Evolutionary conservation across 1,140 invertebrate species (phyloP).

Genomic region (Diorhabda carinulata): DNA sequence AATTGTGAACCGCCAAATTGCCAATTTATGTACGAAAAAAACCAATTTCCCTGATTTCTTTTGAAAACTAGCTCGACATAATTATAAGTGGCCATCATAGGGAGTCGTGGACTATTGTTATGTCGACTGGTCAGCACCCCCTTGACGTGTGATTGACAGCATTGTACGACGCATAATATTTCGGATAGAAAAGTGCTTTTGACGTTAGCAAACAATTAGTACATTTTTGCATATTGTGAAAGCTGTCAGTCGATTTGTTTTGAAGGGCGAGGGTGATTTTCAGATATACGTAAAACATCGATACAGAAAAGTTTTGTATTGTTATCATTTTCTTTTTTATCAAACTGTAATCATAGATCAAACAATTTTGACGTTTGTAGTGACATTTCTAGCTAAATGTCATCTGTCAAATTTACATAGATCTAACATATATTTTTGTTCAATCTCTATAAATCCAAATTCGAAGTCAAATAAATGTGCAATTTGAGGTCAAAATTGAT

Average conservation of each 20-base stretch:
- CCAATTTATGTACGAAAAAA: too few relatives aligned
- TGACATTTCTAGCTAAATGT: too few relatives aligned
- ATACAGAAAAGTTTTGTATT: neutral
- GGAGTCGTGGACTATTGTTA: slow-evolving; percentile 4
- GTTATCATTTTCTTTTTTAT: too few relatives aligned
- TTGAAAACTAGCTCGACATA: neutral
- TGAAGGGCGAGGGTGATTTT: neutral
- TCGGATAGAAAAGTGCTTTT: slow-evolving; percentile 19
- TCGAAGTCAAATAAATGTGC: too few relatives aligned
- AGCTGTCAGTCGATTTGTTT: slow-evolving; percentile 15
- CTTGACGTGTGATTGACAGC: slow-evolving; percentile 23
- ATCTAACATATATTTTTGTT: too few relatives aligned
- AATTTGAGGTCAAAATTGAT: too few relatives aligned
- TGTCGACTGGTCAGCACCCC: slow-evolving; percentile 6
- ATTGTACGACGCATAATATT: slow-evolving; percentile 14
- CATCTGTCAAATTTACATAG: too few relatives aligned
- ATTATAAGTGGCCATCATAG: slow-evolving; percentile 5
- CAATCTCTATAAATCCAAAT: too few relatives aligned
- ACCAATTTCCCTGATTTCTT: too few relatives aligned
- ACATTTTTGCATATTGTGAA: slow-evolving; percentile 23
- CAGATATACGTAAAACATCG: neutral
- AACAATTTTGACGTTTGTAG: too few relatives aligned
- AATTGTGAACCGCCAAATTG: too few relatives aligned
- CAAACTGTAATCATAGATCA: too few relatives aligned
- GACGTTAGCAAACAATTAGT: slow-evolving; percentile 26